Base-by-base conservation (phyloP, 2,797 vertebrate genomes). In the Acropternis orthonyx region DNA sequence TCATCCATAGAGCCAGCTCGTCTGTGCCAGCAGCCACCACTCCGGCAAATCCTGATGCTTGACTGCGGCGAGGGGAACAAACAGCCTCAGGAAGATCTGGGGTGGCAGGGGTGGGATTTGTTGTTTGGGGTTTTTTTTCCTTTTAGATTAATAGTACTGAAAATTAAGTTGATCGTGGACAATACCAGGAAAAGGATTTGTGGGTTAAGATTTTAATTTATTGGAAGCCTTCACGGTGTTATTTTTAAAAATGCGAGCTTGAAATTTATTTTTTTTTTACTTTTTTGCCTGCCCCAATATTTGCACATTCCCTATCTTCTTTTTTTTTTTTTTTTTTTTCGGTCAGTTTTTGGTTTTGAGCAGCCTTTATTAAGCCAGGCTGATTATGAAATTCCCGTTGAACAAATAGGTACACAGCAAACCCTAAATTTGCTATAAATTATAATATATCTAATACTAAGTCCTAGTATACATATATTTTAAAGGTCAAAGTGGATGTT, bases 401-500 rank as follows among this genome's bases (percentile, higher is more conserved):
- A 98, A 98, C 97, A 96, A 98, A 98, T 98, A 98, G 96, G 97
- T 98, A 97, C 93, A 77, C 96, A 96, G 97, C 97, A 98, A 98
- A 98, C 97, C 85, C 59, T 86, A 92, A 52, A 91, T 97, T 97
- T 97, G 96, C 96, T 92, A 75, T 97, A 93, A 93, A 96, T 97
- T 97, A 96, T 97, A 95, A 95, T 96, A 94, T 95, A 96, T 97
- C 97, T 98, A 97, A 96, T 97, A 79, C 75, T 92, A 85, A 93
- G 94, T 98, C 97, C 97, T 98, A 96, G 94, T 97, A 98, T 97
- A 97, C 97, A 96, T 97, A 98, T 97, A 98, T 98, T 98, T 99
- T 98, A 98, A 98, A 97, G 96, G 97, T 97, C 98, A 96, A 97
- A 97, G 93, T 98, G 97, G 95, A 97, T 98, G 98, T 99, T 99